Percentiles rank a stretch among this genome's conserved stretches.
These are phyloP conservation scores for Eulemur rubriventer DNA, from an alignment of 2,797 vertebrate genomes.

Conservation along the genomic window DNA sequence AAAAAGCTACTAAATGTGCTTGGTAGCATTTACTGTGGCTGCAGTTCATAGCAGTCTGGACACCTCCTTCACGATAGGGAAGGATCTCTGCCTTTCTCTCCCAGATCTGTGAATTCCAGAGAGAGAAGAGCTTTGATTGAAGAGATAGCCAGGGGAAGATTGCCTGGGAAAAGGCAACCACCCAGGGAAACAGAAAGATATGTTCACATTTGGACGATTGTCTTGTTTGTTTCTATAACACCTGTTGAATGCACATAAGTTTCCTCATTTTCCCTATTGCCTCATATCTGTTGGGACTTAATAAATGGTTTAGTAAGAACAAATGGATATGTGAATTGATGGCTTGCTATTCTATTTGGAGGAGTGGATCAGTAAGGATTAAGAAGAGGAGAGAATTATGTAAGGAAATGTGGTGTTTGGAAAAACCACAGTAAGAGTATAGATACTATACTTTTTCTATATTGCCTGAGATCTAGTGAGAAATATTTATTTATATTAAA, in stretches of 20 bases:
- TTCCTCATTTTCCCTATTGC: neutral
- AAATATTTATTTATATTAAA: neutral
- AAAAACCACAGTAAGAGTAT: neutral
- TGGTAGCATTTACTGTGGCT: neutral
- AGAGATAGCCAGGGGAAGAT: neutral
- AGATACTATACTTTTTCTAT: neutral
- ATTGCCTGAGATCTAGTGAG: neutral
- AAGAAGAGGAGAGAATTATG: neutral
- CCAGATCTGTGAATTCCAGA: neutral
- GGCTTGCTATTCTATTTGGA: neutral
- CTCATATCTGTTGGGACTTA: neutral
- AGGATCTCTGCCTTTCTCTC: neutral
- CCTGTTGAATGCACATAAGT: neutral
- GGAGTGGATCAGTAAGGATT: neutral
- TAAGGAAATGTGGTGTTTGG: neutral
- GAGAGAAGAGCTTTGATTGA: neutral
- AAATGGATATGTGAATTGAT: neutral
- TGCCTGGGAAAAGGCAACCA: neutral
- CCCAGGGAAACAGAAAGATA: neutral
- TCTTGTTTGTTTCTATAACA: neutral
- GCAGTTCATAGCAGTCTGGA: rapidly evolving
- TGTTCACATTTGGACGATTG: neutral
- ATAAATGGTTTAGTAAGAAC: neutral
- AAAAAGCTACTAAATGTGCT: neutral
- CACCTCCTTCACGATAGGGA: neutral